Conservation (phyloP, 1,140 invertebrate species). For the Eueides isabella region DNA sequence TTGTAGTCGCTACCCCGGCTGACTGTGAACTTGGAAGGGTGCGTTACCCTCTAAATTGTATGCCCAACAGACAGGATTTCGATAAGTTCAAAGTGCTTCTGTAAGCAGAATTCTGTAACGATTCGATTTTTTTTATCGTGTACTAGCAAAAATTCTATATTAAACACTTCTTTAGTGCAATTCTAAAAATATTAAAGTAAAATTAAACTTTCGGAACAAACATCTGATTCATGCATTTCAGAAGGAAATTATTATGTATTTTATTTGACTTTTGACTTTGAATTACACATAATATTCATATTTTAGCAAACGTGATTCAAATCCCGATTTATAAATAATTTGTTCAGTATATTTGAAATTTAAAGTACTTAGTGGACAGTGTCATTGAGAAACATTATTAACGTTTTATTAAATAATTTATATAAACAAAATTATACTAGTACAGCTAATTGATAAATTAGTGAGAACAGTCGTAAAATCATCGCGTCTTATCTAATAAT, state of each 20-base stretch:
- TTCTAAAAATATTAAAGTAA: background rate
- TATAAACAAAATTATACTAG: background rate
- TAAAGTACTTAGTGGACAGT: too few species aligned
- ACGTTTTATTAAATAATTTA: too few species aligned
- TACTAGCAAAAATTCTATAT: background rate
- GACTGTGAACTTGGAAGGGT: slow-evolving; percentile 70
- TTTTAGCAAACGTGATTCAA: too few species aligned
- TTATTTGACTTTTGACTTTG: too few species aligned
- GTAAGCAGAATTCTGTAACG: background rate
- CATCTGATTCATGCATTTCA: too few species aligned
- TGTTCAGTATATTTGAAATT: too few species aligned
- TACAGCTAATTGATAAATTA: background rate
- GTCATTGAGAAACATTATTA: too few species aligned
- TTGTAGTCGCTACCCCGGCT: slow-evolving; percentile 53
- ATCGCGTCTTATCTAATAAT: slow-evolving; percentile 47
- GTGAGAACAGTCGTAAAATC: slow-evolving; percentile 41
- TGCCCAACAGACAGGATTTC: slow-evolving; percentile 4
- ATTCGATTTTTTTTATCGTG: too few species aligned
- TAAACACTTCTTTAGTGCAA: background rate
- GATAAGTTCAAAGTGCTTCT: slow-evolving; percentile 10
- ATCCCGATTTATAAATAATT: too few species aligned
- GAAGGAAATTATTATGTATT: too few species aligned
- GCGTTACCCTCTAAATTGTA: slow-evolving; percentile 61
- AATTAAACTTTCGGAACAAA: too few species aligned
- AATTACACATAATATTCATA: too few species aligned